Evolutionary conservation across 2,888 invertebrate species (phyloP), one percentile per base, ranked within the genome.

Genomic region (Zonitis immaculata): DNA sequence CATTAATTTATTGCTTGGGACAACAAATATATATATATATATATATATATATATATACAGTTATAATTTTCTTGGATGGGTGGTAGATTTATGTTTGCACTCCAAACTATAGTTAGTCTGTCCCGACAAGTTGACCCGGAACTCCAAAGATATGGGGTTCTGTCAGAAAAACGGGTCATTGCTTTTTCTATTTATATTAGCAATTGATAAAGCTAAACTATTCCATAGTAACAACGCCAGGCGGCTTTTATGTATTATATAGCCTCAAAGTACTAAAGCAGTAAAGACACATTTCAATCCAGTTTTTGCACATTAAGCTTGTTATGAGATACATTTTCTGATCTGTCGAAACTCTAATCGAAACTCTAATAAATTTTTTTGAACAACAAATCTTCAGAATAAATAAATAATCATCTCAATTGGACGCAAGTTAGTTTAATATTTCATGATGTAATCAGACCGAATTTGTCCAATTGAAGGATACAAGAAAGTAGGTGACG

Each of bases 1-100:
- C 61, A 57, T 51, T 66, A 67, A 69, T 67, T 66, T 69, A 68
- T 67, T 22, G 59, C 52, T 39, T 57, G 18, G 16, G 11, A n/a
- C n/a, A n/a, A n/a, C n/a, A n/a, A n/a, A n/a, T n/a, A n/a, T n/a
- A n/a, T n/a, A n/a, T n/a, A n/a, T n/a, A n/a, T n/a, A n/a, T n/a
- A n/a, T n/a, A n/a, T n/a, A 6, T 7, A 4, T 59, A 57, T 54
- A 61, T 61, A 58, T 63, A 65, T 62, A 65, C 65, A 68, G 64
- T 67, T 64, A 64, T 66, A 67, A 65, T 60, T n/a, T 65, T 59
- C 59, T 59, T 61, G 47, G 55, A 46, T 50, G 46, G 43, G 51
- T 45, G 22, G 27, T 53, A 53, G 60, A 66, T 66, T 66, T 64
- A 66, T 63, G 64, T 60, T 47, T 52, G 54, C 61, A 51, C 59